Percentiles rank a stretch among this genome's conserved stretches.
Evolutionary conservation across 1,140 invertebrate genomes (phyloP).

Genomic region (Acromyrmex charruanus): DNA sequence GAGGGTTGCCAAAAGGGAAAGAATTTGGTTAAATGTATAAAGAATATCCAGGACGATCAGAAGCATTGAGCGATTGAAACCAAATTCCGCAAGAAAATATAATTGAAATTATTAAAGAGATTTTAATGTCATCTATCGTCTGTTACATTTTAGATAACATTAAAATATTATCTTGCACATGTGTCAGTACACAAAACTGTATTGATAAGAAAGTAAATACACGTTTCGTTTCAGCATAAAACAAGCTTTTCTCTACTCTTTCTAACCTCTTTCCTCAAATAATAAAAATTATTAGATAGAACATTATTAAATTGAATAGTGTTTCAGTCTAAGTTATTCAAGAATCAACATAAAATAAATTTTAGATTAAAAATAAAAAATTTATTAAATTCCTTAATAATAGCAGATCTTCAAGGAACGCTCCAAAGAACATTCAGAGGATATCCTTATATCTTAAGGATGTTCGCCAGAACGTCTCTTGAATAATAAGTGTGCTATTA

Average conservation of each 20-base stretch:
- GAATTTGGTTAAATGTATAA: constrained; percentile 53
- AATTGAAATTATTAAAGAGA: not conserved
- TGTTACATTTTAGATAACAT: not conserved
- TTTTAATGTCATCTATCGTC: not conserved
- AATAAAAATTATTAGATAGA: not conserved
- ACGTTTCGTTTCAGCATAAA: not conserved
- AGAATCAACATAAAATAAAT: not conserved
- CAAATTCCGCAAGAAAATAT: not conserved
- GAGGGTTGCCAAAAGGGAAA: constrained; percentile 64
- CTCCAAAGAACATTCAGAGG: no score
- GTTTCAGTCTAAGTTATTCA: not conserved
- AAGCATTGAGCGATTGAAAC: not conserved
- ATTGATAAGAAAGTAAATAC: constrained; percentile 9
- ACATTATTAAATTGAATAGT: not conserved
- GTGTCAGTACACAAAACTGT: not conserved
- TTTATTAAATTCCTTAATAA: not conserved
- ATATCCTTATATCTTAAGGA: no score
- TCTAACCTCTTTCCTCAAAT: not conserved
- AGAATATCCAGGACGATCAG: not conserved
- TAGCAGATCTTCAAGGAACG: no score
- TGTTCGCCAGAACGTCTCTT: no score
- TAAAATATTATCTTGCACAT: constrained; percentile 8
- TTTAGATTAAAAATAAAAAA: not conserved
- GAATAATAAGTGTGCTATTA: no score
- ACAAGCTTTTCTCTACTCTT: not conserved